These are phyloP conservation scores for Dusona sp. DNA, from an alignment of 2,888 invertebrate species.

Conservation along the genomic window DNA sequence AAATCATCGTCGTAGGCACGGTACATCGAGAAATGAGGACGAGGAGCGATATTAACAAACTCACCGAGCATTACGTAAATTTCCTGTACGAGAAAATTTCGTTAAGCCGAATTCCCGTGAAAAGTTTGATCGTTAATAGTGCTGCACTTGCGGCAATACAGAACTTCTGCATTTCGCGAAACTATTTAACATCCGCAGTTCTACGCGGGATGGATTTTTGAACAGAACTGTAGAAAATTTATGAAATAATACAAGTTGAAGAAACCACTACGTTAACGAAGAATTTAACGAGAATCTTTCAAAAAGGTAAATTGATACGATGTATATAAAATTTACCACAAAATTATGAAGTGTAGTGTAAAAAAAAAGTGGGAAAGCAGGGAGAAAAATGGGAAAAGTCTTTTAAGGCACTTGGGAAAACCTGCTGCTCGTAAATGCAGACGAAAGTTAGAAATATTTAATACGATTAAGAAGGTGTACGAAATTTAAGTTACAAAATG, in stretches of 20 bases:
- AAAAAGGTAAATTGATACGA: no score
- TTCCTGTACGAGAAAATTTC: constrained; percentile 50
- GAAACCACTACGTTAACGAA: no score
- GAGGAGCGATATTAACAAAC: constrained; percentile 37
- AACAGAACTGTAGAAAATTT: neutral
- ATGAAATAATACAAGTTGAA: no score
- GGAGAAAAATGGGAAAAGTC: no score
- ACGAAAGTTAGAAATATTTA: no score
- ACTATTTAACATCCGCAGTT: neutral
- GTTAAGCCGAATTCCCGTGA: constrained; percentile 24
- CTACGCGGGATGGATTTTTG: neutral
- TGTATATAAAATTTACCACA: no score
- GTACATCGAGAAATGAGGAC: neutral
- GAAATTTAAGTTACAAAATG: neutral
- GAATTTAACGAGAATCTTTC: no score
- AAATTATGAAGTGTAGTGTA: no score
- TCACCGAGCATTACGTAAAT: constrained; percentile 21
- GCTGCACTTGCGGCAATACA: neutral
- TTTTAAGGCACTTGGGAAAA: neutral
- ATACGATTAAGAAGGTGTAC: neutral
- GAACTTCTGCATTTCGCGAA: constrained; percentile 23
- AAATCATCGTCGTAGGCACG: neutral
- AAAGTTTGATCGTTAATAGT: constrained; percentile 42
- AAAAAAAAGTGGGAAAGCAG: no score
- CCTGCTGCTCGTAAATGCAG: no score